Percentiles rank a stretch among this genome's conserved stretches.
These are phyloP conservation scores for Dendrolimus houi DNA, from an alignment of 2,888 invertebrate genomes.

Conservation along the genomic window DNA sequence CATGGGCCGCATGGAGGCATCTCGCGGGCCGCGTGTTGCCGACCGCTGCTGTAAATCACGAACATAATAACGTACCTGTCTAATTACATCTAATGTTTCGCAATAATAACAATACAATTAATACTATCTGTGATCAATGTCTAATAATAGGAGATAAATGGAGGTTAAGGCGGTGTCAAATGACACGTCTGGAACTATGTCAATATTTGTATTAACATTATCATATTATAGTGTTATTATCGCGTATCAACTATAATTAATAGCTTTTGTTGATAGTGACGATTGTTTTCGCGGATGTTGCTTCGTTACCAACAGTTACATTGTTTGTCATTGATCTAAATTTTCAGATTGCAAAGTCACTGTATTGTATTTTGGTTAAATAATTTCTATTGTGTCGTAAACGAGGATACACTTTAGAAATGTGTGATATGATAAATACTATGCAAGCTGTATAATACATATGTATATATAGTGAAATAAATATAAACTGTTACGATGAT, in stretches of 20 bases:
- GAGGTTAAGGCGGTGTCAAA: slow-evolving; percentile 63
- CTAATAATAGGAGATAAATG: slow-evolving; percentile 54
- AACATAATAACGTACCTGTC: too few species aligned
- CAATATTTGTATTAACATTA: slow-evolving; percentile 59
- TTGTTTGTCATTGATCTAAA: slow-evolving; percentile 12
- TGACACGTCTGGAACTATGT: slow-evolving; percentile 45
- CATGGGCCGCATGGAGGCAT: too few species aligned
- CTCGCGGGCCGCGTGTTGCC: too few species aligned
- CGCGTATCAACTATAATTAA: slow-evolving; percentile 22
- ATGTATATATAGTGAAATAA: too few species aligned
- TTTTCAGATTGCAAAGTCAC: neutral
- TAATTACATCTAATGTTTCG: too few species aligned
- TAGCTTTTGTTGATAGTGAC: slow-evolving; percentile 33
- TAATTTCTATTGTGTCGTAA: too few species aligned
- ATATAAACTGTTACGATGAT: too few species aligned
- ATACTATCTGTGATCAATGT: slow-evolving; percentile 7
- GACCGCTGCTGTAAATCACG: too few species aligned
- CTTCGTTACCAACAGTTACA: slow-evolving; percentile 36
- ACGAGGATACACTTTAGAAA: too few species aligned
- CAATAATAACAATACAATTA: slow-evolving; percentile 13
- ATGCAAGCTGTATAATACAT: too few species aligned
- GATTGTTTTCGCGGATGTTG: slow-evolving; percentile 41
- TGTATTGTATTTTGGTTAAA: too few species aligned
- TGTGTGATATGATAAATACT: too few species aligned
- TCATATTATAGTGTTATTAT: slow-evolving; percentile 23